phyloP scores from a whole-genome alignment of 2,888 invertebrate species.

The Itoplectis maculator region DNA sequence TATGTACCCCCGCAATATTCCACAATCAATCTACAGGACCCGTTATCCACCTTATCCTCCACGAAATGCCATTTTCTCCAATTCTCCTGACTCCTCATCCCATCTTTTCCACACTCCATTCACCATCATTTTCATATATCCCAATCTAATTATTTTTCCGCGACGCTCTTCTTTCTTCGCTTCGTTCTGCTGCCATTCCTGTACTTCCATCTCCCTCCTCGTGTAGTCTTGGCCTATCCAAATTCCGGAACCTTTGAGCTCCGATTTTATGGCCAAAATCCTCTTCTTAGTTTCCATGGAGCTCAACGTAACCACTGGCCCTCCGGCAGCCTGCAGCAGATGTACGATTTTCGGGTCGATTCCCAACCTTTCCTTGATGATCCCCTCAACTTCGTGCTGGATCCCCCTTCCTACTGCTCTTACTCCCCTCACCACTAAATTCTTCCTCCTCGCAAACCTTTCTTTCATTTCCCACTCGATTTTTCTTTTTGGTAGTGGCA shows the following conservation, averaged over 20 bases:
- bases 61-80: neutral
- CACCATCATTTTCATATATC: neutral
- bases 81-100: neutral
- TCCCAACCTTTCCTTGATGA: neutral
- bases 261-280: neutral
- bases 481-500: neutral
- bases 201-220: neutral
- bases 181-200: neutral
- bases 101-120: neutral
- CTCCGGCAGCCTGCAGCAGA: neutral
- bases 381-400: neutral
- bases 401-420: neutral
- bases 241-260: neutral
- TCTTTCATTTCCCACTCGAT: conserved; percentile 9
- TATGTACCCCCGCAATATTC: neutral
- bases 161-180: neutral
- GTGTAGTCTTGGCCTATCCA: neutral
- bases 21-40: neutral
- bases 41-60: neutral
- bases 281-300: conserved; percentile 3
- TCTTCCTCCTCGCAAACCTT: neutral
- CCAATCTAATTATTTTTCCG: neutral
- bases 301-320: neutral
- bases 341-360: neutral
- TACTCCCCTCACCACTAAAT: neutral